phyloP scores from a whole-genome alignment of 2,113 vertebrate species.

The Semnornis frantzii region DNA sequence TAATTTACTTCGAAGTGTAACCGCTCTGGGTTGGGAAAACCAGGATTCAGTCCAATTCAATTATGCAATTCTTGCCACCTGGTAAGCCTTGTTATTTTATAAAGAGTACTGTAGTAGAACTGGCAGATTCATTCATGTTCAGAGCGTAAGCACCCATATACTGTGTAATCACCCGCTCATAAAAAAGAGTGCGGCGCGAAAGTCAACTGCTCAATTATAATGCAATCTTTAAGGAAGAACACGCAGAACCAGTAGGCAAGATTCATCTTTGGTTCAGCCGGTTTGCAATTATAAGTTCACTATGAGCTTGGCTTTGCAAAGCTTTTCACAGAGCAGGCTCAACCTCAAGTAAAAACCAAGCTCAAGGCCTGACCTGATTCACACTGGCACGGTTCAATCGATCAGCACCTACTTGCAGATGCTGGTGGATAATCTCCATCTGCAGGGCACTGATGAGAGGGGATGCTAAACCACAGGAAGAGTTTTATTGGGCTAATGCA shows the following conservation, averaged over 20 bases:
- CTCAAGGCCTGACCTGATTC: neutral
- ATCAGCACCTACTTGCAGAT: conserved; percentile 34
- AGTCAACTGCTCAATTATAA: conserved; percentile 62
- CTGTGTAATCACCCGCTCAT: conserved; percentile 58
- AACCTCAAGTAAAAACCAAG: conserved; percentile 39
- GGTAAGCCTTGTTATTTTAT: conserved; percentile 72
- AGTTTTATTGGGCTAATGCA: conserved; percentile 62
- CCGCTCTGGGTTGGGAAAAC: conserved; percentile 55
- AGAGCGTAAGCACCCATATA: conserved; percentile 18
- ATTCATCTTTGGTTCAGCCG: conserved; percentile 52
- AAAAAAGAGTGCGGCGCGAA: conserved; percentile 4
- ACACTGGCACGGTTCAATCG: neutral
- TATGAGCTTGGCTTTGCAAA: conserved; percentile 38
- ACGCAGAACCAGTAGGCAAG: conserved; percentile 33
- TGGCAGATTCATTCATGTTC: conserved; percentile 68
- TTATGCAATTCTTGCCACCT: conserved; percentile 69
- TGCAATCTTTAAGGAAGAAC: conserved; percentile 29
- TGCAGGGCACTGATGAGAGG: conserved; percentile 15
- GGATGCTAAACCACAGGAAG: conserved; percentile 52
- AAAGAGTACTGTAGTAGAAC: conserved; percentile 70
- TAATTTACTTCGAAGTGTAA: conserved; percentile 64
- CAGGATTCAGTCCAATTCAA: conserved; percentile 68
- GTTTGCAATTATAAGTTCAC: conserved; percentile 57
- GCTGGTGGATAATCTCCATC: conserved; percentile 42
- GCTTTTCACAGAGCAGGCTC: conserved; percentile 13